These are phyloP conservation scores for Lanistes nyassanus DNA, from an alignment of 1,140 invertebrate species.

Conservation along the genomic window DNA sequence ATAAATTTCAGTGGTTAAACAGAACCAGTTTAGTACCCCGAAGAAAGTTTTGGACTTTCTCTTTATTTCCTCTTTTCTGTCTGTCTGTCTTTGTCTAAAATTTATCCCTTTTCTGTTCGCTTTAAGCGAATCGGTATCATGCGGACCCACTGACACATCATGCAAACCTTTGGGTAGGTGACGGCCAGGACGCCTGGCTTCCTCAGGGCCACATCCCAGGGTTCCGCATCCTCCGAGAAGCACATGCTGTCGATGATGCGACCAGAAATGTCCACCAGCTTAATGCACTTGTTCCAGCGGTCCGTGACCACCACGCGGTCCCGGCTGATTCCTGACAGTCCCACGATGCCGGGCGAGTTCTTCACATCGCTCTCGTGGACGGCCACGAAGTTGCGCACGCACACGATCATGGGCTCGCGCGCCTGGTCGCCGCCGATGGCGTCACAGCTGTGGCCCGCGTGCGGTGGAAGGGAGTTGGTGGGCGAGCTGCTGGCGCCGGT, in stretches of 20 bases:
- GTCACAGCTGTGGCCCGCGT: background rate
- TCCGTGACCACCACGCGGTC: slow-evolving; percentile 22
- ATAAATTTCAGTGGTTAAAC: too few species aligned
- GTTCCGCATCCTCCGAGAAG: slow-evolving; percentile 11
- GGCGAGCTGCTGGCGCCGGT: background rate
- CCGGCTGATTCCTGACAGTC: slow-evolving; percentile 1
- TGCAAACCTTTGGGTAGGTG: slow-evolving; percentile 23
- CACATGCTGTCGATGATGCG: slow-evolving; percentile 12
- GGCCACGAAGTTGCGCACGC: slow-evolving; percentile 25
- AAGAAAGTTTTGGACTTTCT: too few species aligned
- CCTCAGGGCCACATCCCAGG: slow-evolving; percentile 15
- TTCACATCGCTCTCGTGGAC: slow-evolving; percentile 18
- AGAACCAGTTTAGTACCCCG: too few species aligned
- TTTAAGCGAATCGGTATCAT: too few species aligned
- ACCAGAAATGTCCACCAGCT: slow-evolving; percentile 17
- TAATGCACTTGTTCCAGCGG: slow-evolving; percentile 26
- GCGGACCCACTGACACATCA: too few species aligned
- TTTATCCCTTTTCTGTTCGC: too few species aligned
- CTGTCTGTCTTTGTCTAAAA: too few species aligned
- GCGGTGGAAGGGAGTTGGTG: background rate
- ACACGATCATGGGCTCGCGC: background rate
- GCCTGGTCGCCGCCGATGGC: background rate
- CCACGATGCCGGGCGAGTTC: slow-evolving; percentile 17
- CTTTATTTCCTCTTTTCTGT: too few species aligned
- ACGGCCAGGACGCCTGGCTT: slow-evolving; percentile 10